Percentiles rank a stretch among this genome's conserved stretches.
Conservation (phyloP, 2,113 vertebrate genomes). For the Xenotilapia leptura region DNA sequence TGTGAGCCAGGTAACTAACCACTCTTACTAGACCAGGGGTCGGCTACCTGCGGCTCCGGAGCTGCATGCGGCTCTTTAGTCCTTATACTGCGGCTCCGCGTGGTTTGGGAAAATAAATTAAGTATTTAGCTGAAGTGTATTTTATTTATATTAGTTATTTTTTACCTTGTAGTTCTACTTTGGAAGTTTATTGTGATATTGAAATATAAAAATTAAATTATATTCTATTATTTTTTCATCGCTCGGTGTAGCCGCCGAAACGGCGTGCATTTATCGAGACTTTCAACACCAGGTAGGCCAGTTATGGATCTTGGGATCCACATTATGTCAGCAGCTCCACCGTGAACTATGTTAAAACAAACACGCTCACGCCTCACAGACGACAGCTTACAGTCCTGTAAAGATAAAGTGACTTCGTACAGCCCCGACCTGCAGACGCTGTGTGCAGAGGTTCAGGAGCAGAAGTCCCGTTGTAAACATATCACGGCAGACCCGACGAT, state of each 20-base stretch:
- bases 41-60: not conserved
- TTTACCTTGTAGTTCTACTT: accelerated
- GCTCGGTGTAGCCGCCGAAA: too few species aligned
- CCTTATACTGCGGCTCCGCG: accelerated
- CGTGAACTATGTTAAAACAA: accelerated
- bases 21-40: accelerated
- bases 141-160: too few species aligned
- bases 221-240: too few species aligned
- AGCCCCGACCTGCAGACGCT: accelerated
- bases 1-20: not conserved
- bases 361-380: too few species aligned
- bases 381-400: accelerated
- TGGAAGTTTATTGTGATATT: too few species aligned
- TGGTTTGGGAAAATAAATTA: not conserved
- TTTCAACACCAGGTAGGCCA: accelerated
- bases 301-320: accelerated
- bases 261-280: too few species aligned
- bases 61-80: not conserved
- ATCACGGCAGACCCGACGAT: too few species aligned
- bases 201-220: accelerated
- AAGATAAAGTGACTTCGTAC: too few species aligned
- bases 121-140: accelerated
- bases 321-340: too few species aligned
- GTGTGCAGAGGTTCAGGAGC: accelerated
- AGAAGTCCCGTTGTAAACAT: too few species aligned